phyloP scores from a whole-genome alignment of 30 jellyfish, hydroid and myxozoan genomes.

The Haliclystus octoradiatus region DNA sequence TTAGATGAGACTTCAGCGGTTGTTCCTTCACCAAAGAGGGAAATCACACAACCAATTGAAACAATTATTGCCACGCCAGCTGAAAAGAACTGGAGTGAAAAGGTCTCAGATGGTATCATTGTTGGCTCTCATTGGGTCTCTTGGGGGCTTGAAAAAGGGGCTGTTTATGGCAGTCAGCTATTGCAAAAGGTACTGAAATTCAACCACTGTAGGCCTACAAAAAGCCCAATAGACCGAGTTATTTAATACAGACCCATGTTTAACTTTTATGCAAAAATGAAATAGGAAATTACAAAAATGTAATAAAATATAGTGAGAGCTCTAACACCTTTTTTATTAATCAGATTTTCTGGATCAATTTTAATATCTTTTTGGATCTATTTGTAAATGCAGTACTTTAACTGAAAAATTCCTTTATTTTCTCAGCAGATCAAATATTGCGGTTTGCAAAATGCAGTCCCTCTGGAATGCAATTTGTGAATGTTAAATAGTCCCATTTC shows the following conservation, averaged over 20 bases:
- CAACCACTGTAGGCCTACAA: no score
- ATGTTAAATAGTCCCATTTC: no score
- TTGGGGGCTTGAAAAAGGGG: slow-evolving; percentile 91
- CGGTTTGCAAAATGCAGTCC: background rate
- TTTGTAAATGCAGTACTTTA: background rate
- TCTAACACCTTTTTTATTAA: no score
- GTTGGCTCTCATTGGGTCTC: slow-evolving; percentile 94
- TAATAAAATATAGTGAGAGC: no score
- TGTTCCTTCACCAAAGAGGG: slow-evolving; percentile 26
- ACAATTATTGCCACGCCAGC: slow-evolving; percentile 34
- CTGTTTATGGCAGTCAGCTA: slow-evolving; percentile 48
- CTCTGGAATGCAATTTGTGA: no score
- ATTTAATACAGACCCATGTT: no score
- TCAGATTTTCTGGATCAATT: no score
- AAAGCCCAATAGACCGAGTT: no score
- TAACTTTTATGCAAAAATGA: no score
- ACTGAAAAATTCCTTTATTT: background rate
- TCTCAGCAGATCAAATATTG: background rate
- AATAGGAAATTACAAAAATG: no score
- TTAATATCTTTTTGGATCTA: background rate
- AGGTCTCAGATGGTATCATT: slow-evolving; percentile 47
- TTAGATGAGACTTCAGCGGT: no score
- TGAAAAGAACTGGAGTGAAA: slow-evolving; percentile 63
- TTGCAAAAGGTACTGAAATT: slow-evolving; percentile 55
- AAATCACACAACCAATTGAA: slow-evolving; percentile 8